Percentiles rank a stretch among this genome's conserved stretches.
Conservation (phyloP, 53 echinoderm and acorn worm species). For the Mesocentrotus franciscanus region DNA sequence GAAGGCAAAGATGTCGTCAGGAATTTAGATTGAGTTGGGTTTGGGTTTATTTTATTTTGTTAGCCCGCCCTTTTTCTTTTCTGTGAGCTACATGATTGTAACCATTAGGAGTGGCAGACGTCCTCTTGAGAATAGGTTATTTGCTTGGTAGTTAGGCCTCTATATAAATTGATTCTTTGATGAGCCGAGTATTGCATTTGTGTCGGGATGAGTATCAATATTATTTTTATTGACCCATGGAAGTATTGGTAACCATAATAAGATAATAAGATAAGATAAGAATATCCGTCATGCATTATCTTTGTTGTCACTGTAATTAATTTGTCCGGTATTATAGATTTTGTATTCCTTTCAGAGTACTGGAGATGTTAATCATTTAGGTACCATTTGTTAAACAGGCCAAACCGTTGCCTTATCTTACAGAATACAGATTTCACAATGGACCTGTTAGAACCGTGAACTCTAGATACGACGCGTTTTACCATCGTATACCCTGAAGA, state of each 20-base stretch:
- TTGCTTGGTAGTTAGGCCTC: neutral
- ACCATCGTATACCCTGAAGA: too few species aligned
- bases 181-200: neutral
- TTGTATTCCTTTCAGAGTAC: too few species aligned
- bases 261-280: too few species aligned
- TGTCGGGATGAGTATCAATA: neutral
- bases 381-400: too few species aligned
- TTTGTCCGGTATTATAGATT: too few species aligned
- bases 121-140: neutral
- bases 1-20: neutral
- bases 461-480: too few species aligned
- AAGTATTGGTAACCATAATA: neutral
- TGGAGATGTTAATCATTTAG: too few species aligned
- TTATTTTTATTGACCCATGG: neutral
- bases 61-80: neutral
- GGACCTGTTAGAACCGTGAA: too few species aligned
- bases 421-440: too few species aligned
- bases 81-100: neutral
- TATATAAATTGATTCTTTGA: neutral
- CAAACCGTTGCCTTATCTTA: too few species aligned
- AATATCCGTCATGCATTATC: neutral
- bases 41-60: neutral
- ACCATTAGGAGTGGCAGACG: neutral
- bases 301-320: too few species aligned
- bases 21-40: neutral